These are phyloP conservation scores for Dasyornis broadbenti DNA, from an alignment of 2,113 vertebrate species.

Conservation along the genomic window DNA sequence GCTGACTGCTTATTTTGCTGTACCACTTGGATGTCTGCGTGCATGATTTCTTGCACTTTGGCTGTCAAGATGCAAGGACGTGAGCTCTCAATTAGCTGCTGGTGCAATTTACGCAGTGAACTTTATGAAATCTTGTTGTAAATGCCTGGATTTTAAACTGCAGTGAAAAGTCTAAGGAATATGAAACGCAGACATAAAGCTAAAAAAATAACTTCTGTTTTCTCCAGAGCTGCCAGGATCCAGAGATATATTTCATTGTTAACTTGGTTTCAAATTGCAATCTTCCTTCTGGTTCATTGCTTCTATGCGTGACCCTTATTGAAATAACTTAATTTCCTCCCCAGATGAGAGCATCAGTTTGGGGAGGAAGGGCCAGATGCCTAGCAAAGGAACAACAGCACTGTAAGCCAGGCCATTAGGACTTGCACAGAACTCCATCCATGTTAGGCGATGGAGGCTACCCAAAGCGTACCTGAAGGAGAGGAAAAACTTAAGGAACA, in stretches of 20 bases:
- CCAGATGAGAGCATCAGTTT: background rate
- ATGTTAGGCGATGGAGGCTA: background rate
- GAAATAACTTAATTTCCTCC: background rate
- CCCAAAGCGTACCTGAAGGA: background rate
- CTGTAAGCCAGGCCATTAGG: background rate
- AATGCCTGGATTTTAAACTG: background rate
- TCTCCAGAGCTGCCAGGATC: background rate
- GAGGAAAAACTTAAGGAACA: background rate
- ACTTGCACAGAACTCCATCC: background rate
- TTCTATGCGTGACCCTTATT: background rate
- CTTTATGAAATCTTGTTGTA: background rate
- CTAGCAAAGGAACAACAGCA: background rate
- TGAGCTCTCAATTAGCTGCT: background rate
- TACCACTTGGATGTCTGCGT: background rate
- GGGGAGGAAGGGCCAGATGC: background rate
- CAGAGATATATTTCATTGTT: background rate
- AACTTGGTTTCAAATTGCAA: background rate
- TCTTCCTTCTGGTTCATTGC: background rate
- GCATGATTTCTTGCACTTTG: background rate
- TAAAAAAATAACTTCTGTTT: background rate
- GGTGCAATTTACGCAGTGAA: background rate
- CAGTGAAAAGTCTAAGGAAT: background rate
- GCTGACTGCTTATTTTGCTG: conserved; percentile 25
- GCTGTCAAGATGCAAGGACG: background rate
- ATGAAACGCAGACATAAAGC: background rate